A percentile compares a stretch with the other conserved stretches of the same genome.
These are phyloP conservation scores for Callipepla squamata DNA, from an alignment of 2,113 vertebrate genomes.

Conservation along the genomic window DNA sequence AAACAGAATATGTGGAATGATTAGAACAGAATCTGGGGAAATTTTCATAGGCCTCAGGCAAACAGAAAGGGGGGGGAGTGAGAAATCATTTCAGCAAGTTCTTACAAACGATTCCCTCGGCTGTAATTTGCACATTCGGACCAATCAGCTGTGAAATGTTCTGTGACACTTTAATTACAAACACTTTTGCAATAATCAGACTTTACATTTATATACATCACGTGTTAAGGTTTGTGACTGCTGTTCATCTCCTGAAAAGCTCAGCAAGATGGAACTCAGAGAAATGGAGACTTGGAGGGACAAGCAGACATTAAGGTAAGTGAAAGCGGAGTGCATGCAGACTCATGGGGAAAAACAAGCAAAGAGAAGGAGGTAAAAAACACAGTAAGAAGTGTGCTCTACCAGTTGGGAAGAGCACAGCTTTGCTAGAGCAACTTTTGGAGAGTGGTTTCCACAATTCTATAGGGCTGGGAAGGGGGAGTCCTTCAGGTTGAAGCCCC, in stretches of 20 bases:
- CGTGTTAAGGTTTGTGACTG: background rate
- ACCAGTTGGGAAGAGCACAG: background rate
- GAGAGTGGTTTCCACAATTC: background rate
- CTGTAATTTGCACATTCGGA: background rate
- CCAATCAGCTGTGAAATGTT: conserved; percentile 27
- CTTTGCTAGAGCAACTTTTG: background rate
- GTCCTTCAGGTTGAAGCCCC: background rate
- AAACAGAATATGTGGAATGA: background rate
- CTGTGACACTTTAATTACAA: background rate
- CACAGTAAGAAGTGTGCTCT: background rate
- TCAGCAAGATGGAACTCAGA: background rate
- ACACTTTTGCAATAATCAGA: background rate
- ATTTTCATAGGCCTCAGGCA: background rate
- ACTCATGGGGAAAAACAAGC: background rate
- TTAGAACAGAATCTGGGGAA: background rate
- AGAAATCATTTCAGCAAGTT: background rate
- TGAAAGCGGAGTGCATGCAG: background rate
- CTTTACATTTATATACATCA: background rate
- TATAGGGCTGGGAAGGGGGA: background rate
- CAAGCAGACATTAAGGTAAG: background rate
- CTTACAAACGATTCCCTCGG: background rate
- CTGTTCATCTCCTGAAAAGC: background rate
- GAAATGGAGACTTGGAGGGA: background rate
- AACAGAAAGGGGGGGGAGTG: background rate
- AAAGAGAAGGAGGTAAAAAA: background rate